Base-by-base conservation (phyloP, 2,113 vertebrate genomes). In the Fregetta grallaria region DNA sequence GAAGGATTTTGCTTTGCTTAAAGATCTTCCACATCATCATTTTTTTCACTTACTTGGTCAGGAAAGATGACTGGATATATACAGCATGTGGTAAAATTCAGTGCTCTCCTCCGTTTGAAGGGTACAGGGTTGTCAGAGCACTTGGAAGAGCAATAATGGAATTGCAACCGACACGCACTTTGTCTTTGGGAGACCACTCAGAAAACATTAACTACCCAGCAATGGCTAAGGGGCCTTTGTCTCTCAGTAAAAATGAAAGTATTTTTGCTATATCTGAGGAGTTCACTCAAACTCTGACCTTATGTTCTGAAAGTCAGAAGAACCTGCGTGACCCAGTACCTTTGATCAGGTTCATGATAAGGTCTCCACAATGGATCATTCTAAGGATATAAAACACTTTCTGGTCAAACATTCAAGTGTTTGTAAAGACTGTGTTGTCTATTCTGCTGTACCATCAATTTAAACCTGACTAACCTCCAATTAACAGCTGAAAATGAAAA, bases 1-100 rank as follows among this genome's bases (percentile, higher is more conserved):
- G 47, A 97, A 91, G 66, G 75, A 95, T 95, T 96, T 80, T 94
- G 55, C 82, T 96, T 80, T 94, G 55, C 82, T 97, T 96, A 92
- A 58, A 91, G 87, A 87, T 77, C 77, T 86, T 90, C 36, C 73
- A 59, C 34, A 68, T 73, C 52, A 89, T 91, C 16, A 15, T 66
- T 95, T 89, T 83, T 82, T 76, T 59, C 75, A 72, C 73, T 83
- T 59, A 88, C 79, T 90, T 78, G 76, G 36, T 74, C 75, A 56
- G 90, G 86, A 72, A 84, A 71, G 49, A 47, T 9, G 27, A 80
- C 67, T 63, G 55, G 56, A 47, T 11, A 38, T 38, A 27, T 21
- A 44, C 29, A 73, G 91, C 15, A 47, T 20, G 53, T 0, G 3
- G 67, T 2, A 3, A 40, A 47, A 76, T 62, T 91, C 85, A 42